These are phyloP conservation scores for Tupaia chinensis DNA, from an alignment of 2,113 vertebrate species.

Conservation along the genomic window DNA sequence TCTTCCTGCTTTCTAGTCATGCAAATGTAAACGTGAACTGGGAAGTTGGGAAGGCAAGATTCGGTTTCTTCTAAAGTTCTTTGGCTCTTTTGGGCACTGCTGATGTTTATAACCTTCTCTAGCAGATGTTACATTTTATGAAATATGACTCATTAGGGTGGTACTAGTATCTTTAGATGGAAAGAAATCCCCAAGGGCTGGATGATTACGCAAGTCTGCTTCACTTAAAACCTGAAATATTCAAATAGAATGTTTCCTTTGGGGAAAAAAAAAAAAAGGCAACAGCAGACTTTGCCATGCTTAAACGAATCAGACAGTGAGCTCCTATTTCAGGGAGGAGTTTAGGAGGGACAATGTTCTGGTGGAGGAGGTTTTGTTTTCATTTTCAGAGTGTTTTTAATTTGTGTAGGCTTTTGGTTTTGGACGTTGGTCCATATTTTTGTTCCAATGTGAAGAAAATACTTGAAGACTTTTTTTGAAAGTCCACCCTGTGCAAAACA, in stretches of 20 bases:
- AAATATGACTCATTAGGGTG: conserved; percentile 89
- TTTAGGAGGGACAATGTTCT: conserved; percentile 15
- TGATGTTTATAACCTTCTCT: conserved; percentile 80
- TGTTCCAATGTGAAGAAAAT: not conserved
- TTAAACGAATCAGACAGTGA: conserved; percentile 69
- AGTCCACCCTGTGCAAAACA: not conserved
- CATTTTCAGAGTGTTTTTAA: conserved; percentile 56
- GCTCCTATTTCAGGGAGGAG: conserved; percentile 55
- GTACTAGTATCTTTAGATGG: conserved; percentile 83
- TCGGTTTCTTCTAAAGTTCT: conserved; percentile 46
- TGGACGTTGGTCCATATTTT: conserved; percentile 3
- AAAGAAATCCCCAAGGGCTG: conserved; percentile 71
- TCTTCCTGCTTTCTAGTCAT: not conserved
- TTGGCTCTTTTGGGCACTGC: conserved; percentile 73
- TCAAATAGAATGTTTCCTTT: conserved; percentile 73
- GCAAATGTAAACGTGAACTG: not conserved
- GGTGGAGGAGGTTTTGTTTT: conserved; percentile 38
- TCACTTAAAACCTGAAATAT: conserved; percentile 72
- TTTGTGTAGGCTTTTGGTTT: conserved; percentile 17
- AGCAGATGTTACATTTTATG: conserved; percentile 85
- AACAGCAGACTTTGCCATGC: conserved; percentile 65
- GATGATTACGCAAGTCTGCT: conserved; percentile 78
- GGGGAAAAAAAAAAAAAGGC: conserved; percentile 19
- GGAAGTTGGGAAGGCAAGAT: not conserved
- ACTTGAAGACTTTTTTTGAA: conserved; percentile 11